Percentiles rank a stretch among this genome's conserved stretches.
Evolutionary conservation across 2,888 invertebrate species (phyloP).

Genomic region (Aphodius granarius): DNA sequence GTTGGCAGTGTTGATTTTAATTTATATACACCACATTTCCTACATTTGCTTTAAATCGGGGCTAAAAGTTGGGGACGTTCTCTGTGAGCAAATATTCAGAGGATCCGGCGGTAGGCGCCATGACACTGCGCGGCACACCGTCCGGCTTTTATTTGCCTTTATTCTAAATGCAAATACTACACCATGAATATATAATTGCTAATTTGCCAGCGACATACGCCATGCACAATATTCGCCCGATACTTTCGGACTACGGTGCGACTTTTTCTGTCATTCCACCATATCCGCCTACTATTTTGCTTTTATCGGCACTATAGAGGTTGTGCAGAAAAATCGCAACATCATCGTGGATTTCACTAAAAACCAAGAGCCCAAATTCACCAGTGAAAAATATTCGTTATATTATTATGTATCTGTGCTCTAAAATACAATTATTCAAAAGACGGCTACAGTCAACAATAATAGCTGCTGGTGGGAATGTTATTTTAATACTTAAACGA

Average conservation of each 20-base stretch:
- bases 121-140: neutral
- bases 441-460: no score
- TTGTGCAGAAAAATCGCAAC: no score
- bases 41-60: neutral
- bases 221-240: no score
- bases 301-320: no score
- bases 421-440: no score
- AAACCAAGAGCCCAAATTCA: no score
- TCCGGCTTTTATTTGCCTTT: slow-evolving; percentile 8
- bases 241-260: neutral
- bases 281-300: no score
- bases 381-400: no score
- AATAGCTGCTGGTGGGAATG: no score
- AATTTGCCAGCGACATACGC: neutral
- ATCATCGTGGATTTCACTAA: no score
- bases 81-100: neutral
- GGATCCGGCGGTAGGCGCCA: neutral
- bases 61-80: neutral
- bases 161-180: slow-evolving; percentile 13
- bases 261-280: neutral
- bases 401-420: no score
- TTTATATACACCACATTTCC: neutral
- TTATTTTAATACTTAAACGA: no score
- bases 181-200: slow-evolving; percentile 12
- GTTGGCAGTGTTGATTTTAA: neutral